Percentiles rank a stretch among this genome's conserved stretches.
These are phyloP conservation scores for Patiria miniata DNA, from an alignment of 35 echinoderm and acorn worm genomes.

Conservation along the genomic window DNA sequence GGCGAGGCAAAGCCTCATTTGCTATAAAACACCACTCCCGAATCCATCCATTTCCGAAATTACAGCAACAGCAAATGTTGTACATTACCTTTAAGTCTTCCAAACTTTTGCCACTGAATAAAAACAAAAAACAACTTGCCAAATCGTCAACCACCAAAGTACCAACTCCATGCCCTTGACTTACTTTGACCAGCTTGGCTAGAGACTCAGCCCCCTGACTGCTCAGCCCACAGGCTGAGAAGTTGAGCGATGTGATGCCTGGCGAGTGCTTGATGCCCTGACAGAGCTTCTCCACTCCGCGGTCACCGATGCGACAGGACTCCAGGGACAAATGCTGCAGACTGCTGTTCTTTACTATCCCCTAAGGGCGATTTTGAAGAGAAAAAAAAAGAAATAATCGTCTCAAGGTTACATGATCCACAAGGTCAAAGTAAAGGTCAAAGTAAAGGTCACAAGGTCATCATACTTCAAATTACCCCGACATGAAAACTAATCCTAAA, in stretches of 20 bases:
- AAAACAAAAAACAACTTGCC: too few relatives aligned
- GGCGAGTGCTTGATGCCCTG: constrained; percentile 65
- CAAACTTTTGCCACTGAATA: too few relatives aligned
- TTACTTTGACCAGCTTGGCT: constrained; percentile 91
- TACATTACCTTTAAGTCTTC: too few relatives aligned
- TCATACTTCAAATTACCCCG: too few relatives aligned
- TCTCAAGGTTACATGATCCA: background rate
- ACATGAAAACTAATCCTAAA: background rate
- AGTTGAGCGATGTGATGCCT: constrained; percentile 63
- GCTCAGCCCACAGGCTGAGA: constrained; percentile 86
- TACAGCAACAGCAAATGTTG: too few relatives aligned
- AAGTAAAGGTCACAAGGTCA: too few relatives aligned
- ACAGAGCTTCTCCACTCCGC: constrained; percentile 58
- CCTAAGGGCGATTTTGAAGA: constrained; percentile 42
- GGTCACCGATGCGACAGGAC: constrained; percentile 81
- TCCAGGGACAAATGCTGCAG: constrained; percentile 90
- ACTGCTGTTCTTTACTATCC: constrained; percentile 56
- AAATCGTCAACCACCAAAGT: too few relatives aligned
- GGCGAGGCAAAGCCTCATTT: too few relatives aligned
- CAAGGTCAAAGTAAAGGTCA: too few relatives aligned
- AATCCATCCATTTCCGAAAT: too few relatives aligned
- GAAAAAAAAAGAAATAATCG: background rate
- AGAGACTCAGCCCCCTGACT: constrained; percentile 70
- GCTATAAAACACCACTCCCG: too few relatives aligned
- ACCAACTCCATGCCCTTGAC: background rate